A percentile compares a stretch with the other conserved stretches of the same genome.
These are phyloP conservation scores for Corella eumyota DNA, from an alignment of 23 tunicate species.

Conservation along the genomic window DNA sequence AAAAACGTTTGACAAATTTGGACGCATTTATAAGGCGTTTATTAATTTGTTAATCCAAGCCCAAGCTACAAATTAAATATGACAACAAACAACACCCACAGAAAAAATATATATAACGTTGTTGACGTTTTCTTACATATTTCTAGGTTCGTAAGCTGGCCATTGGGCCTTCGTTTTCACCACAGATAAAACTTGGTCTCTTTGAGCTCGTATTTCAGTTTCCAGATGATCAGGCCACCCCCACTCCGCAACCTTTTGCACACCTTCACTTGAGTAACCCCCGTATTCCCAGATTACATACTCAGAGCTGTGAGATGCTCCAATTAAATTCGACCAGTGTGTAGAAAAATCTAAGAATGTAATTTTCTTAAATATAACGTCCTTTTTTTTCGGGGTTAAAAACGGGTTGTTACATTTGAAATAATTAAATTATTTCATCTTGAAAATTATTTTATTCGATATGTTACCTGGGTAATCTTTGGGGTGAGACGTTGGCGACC, in stretches of 20 bases:
- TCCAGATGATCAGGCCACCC: slow-evolving; percentile 75
- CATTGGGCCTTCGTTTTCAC: slow-evolving; percentile 94
- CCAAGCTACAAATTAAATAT: no score
- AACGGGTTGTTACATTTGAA: neutral
- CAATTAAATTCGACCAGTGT: slow-evolving; percentile 96
- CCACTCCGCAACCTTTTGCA: slow-evolving; percentile 95
- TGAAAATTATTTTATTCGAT: neutral
- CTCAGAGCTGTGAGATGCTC: slow-evolving; percentile 55
- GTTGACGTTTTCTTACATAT: slow-evolving; percentile 79
- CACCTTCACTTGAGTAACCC: slow-evolving; percentile 55
- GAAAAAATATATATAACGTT: no score
- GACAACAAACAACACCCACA: no score
- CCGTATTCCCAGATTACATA: slow-evolving; percentile 93
- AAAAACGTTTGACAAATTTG: neutral
- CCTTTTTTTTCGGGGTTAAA: neutral
- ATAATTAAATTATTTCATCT: neutral
- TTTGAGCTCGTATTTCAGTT: slow-evolving; percentile 45
- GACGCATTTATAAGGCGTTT: no score
- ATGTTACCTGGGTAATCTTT: slow-evolving; percentile 78
- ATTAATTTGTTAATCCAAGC: no score
- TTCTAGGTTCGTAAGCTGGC: slow-evolving; percentile 88
- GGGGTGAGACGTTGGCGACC: slow-evolving; percentile 87
- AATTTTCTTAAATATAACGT: neutral
- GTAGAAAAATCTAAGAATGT: slow-evolving; percentile 63
- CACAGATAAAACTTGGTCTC: slow-evolving; percentile 56